Evolutionary conservation across 2,113 vertebrate species (phyloP), one percentile per base, ranked within the genome.

Genomic region (Myrmecobius fasciatus): DNA sequence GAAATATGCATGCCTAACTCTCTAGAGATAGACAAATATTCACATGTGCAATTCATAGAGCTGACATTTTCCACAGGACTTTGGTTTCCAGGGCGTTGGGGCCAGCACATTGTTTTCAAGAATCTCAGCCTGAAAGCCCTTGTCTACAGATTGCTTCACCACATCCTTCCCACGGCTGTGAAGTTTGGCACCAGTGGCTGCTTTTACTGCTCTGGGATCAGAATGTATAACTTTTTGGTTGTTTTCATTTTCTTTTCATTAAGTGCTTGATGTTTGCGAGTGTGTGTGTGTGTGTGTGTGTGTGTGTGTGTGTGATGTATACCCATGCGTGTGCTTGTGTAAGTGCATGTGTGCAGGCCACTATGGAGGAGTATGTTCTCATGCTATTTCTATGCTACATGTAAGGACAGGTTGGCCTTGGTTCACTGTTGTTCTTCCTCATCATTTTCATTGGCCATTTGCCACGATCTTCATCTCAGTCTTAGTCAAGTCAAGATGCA

Each of bases 31-130:
- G 67, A 83, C 67, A 83, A 83, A 43, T 51, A 90, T 90, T 47
- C 95, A 97, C 97, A 98, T 97, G 96, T 97, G 96, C 12, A 75
- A 96, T 97, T 97, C 98, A 97, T 97, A 97, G 97, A 96, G 92
- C 92, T 93, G 52, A 83, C 0, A 20, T 97, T 97, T 95, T 97
- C 97, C 97, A 97, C 97, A 97, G 94, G 60, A 94, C 91, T 97
- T 67, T 91, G 91, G 94, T 98, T 98, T 97, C 96, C 97, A 96
- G 97, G 93, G 49, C 53, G 26, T 95, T 95, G 98, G 97, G 98
- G 96, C 97, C 95, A 22, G 6, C 51, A 53, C 56, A 52, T 94
- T 91, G 83, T 90, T 91, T 94, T 97, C 93, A 92, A 95, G 94
- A 96, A 96, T 95, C 91, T 56, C 95, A 96, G 94, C 52, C 0